A percentile compares a stretch with the other conserved stretches of the same genome.
Evolutionary conservation across 1,140 invertebrate genomes (phyloP).

Genomic region (Sitobion miscanthi): DNA sequence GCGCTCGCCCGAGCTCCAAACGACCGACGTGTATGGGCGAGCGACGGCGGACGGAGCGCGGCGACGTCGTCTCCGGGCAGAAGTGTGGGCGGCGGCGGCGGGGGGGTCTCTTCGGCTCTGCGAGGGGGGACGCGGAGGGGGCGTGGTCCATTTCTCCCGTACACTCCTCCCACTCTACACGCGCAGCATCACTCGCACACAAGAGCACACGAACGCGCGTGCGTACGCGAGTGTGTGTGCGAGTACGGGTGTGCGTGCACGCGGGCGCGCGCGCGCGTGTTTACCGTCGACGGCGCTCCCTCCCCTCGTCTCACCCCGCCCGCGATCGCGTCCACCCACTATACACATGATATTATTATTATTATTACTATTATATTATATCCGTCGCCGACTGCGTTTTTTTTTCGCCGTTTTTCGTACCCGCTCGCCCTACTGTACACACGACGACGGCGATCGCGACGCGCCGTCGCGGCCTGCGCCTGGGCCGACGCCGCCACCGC

Average conservation of each 20-base stretch:
- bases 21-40: not conserved
- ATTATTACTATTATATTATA: not conserved
- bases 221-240: not conserved
- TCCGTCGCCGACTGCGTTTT: not conserved
- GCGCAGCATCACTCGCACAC: conserved; percentile 1
- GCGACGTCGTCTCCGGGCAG: not conserved
- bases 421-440: not conserved
- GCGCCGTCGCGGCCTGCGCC: conserved; percentile 26
- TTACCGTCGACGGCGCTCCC: not conserved
- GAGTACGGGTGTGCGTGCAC: not conserved
- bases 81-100: not conserved
- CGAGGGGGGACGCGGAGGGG: not conserved
- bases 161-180: conserved; percentile 44
- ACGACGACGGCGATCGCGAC: not conserved
- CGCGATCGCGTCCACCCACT: not conserved
- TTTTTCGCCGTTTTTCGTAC: conserved; percentile 46
- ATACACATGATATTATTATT: not conserved
- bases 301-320: not conserved
- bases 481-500: not conserved
- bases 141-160: conserved; percentile 47
- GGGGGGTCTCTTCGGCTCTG: not conserved
- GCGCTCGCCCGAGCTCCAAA: not conserved
- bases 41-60: not conserved
- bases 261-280: not conserved
- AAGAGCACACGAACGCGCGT: not conserved